Percentiles rank a stretch among this genome's conserved stretches.
These are phyloP conservation scores for Clepsis dumicolana DNA, from an alignment of 2,888 invertebrate species.

Conservation along the genomic window DNA sequence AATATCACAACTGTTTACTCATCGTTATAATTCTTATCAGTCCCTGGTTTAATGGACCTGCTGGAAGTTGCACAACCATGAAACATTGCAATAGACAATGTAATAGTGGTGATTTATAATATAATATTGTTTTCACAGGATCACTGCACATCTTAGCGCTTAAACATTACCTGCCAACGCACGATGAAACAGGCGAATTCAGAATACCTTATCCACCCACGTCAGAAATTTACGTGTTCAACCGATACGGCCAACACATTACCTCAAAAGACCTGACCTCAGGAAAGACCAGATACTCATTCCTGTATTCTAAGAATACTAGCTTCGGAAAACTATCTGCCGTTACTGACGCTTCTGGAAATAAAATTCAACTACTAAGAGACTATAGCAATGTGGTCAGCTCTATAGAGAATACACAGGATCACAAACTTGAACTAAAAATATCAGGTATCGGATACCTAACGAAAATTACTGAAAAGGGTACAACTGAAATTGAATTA, in stretches of 20 bases:
- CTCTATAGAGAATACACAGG: slow-evolving; percentile 97
- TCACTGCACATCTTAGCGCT: slow-evolving; percentile 94
- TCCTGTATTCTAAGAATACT: slow-evolving; percentile 98
- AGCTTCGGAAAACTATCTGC: slow-evolving; percentile 97
- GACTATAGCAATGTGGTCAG: slow-evolving; percentile 97
- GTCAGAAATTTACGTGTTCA: slow-evolving; percentile 97
- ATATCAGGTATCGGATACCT: slow-evolving; percentile 97
- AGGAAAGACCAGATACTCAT: slow-evolving; percentile 97
- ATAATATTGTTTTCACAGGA: slow-evolving; percentile 69
- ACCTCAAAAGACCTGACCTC: slow-evolving; percentile 97
- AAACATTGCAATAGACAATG: too few species aligned
- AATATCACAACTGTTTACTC: slow-evolving; percentile 45
- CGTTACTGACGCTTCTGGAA: slow-evolving; percentile 97
- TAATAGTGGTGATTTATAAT: not conserved
- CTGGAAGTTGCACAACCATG: too few species aligned
- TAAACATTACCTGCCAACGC: slow-evolving; percentile 94
- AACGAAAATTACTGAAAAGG: slow-evolving; percentile 95
- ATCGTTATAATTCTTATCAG: not conserved
- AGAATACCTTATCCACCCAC: slow-evolving; percentile 97
- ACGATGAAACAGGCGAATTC: slow-evolving; percentile 96
- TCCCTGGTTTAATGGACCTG: too few species aligned
- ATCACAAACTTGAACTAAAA: slow-evolving; percentile 96
- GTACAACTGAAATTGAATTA: slow-evolving; percentile 94
- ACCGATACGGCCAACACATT: slow-evolving; percentile 98
- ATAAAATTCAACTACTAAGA: slow-evolving; percentile 95